Percentiles rank a stretch among this genome's conserved stretches.
Conservation (phyloP, 2,888 invertebrate genomes). For the Mycogona germanica region DNA sequence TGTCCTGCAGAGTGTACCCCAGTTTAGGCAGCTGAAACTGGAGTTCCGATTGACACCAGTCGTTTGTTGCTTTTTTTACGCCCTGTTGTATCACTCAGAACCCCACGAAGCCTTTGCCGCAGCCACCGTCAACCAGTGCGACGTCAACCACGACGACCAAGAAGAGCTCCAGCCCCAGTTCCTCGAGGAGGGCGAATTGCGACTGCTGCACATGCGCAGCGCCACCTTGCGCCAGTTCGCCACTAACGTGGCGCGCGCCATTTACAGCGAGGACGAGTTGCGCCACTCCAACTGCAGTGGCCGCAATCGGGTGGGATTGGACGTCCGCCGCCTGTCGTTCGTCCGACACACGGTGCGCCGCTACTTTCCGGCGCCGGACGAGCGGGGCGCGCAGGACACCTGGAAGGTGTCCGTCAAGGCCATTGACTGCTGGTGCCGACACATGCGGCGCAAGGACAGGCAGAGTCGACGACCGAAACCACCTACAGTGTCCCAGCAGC, state of each 20-base stretch:
- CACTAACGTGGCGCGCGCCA: constrained; percentile 3
- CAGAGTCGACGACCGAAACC: no score
- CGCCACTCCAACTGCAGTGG: constrained; percentile 3
- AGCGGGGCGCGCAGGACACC: background rate
- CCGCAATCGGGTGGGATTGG: constrained; percentile 1
- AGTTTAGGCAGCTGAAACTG: no score
- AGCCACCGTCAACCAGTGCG: no score
- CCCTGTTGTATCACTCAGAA: no score
- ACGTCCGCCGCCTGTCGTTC: background rate
- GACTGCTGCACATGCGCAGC: background rate
- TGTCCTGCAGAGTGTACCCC: no score
- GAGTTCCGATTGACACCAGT: no score
- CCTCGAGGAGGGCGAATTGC: background rate
- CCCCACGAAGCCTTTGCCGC: no score
- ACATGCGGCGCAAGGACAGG: constrained; percentile 1
- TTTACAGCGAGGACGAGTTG: constrained; percentile 4
- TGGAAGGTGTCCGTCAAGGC: constrained; percentile 11
- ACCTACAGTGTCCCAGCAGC: no score
- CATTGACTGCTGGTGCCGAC: constrained; percentile 13
- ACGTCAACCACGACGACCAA: no score
- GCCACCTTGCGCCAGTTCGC: constrained; percentile 3
- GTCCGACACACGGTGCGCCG: background rate
- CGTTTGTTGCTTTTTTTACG: no score
- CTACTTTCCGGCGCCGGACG: background rate
- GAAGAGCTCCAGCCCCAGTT: no score